Conservation (phyloP, 2,113 vertebrate genomes). For the Sakesphorus luctuosus region DNA sequence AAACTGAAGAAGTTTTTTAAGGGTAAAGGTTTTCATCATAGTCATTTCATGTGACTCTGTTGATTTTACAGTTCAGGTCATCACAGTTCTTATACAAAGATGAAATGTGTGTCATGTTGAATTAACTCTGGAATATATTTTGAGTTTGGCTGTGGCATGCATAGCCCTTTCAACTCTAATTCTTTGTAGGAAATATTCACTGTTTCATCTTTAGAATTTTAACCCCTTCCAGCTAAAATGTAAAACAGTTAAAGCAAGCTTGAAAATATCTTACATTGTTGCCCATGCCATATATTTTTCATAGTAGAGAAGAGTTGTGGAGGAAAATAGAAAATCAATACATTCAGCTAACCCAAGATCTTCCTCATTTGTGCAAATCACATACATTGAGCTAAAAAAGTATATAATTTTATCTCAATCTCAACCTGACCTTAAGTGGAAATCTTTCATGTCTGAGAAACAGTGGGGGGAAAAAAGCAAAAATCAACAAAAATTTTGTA, state of each 20-base stretch:
- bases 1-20: not conserved
- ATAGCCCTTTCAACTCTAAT: not conserved
- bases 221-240: not conserved
- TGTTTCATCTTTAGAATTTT: not conserved
- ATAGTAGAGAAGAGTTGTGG: not conserved
- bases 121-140: not conserved
- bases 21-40: not conserved
- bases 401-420: not conserved
- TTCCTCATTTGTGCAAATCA: not conserved
- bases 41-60: not conserved
- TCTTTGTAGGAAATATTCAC: not conserved
- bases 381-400: not conserved
- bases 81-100: not conserved
- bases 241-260: not conserved
- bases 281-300: not conserved
- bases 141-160: not conserved
- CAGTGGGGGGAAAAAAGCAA: accelerated
- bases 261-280: not conserved
- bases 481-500: not conserved
- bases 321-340: not conserved
- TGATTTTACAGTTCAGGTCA: not conserved
- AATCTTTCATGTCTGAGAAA: not conserved
- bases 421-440: not conserved
- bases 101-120: not conserved
- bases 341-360: not conserved